Base-by-base conservation (phyloP, 2,113 vertebrate genomes). In the Petrocephalus zakoni region DNA sequence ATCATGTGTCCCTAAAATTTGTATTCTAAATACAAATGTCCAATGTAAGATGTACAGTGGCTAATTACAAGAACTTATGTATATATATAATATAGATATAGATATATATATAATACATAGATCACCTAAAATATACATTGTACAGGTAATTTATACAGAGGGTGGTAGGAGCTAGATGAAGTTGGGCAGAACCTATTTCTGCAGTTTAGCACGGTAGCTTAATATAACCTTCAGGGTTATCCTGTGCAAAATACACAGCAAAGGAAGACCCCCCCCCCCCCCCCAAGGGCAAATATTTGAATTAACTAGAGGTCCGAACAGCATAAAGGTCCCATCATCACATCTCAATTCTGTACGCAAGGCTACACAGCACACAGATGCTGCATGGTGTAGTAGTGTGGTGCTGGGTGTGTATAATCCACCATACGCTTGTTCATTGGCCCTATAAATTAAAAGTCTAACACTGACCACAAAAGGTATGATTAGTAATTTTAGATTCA, bases 61-160 rank as follows among this genome's bases (percentile, higher is more conserved):
- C 81, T 90, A 49, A 88, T 91, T 89, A 88, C 87, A 90, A 82
- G 47, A 22, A 34, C 49, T 86, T 56, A 87, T 83, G 49, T 42
- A 82, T 42, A 72, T 21, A 61, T 51, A 88, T 53, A 85, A 29
- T 85, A 49, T 83, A 83, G 19, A 83, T 17, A 78, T 34, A 78
- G 47, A 88, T 53, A 83, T 17, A 78, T 34, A 78, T 53, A 88
- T 53, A 85, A 29, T 85, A 87, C 42, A 84, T 49, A 89, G 87
- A 88, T 91, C 85, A 81, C 42, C 89, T 87, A 19, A 68, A 89
- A 88, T 92, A 88, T 89, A 90, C 87, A 92, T 58, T 89, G 90
- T 90, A 89, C 47, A 91, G 68, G 90, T 88, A 58, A 90, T 87
- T 72, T 81, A 90, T 47, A 86, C 64, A 83, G 47, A 82, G 86